phyloP scores from a whole-genome alignment of 1,140 invertebrate species.

The Meloidogyne exigua region DNA sequence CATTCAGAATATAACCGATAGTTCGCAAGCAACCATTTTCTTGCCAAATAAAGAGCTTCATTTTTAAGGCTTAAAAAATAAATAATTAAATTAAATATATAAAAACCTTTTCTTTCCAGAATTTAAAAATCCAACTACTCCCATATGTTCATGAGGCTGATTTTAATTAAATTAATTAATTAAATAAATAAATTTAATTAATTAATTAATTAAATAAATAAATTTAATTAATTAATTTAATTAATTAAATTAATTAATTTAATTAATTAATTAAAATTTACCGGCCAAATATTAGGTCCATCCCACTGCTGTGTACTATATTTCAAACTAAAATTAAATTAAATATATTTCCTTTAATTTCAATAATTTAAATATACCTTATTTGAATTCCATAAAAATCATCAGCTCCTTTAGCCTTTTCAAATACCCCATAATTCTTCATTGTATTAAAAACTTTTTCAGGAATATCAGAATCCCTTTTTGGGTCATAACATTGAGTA shows the following conservation, averaged over 20 bases:
- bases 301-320: constrained; percentile 14
- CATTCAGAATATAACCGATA: constrained; percentile 12
- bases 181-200: not conserved
- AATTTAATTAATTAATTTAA: not conserved
- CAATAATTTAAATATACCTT: too few relatives aligned
- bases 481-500: constrained; percentile 12
- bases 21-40: constrained; percentile 18
- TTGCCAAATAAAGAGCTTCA: constrained; percentile 21
- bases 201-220: not conserved
- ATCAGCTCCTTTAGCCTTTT: not conserved
- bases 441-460: constrained; percentile 6
- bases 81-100: constrained; percentile 7
- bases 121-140: constrained; percentile 8
- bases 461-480: not conserved
- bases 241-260: not conserved
- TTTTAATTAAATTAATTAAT: constrained; percentile 4
- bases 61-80: constrained; percentile 18
- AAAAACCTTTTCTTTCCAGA: constrained; percentile 12
- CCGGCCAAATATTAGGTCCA: constrained; percentile 25
- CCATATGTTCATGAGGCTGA: constrained; percentile 15
- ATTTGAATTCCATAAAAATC: constrained; percentile 16
- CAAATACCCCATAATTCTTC: not conserved
- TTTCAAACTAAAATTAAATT: not conserved
- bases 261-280: not conserved
- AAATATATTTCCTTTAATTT: too few relatives aligned